phyloP scores from a whole-genome alignment of 1,140 invertebrate genomes.

The Matsumurasca onukii region DNA sequence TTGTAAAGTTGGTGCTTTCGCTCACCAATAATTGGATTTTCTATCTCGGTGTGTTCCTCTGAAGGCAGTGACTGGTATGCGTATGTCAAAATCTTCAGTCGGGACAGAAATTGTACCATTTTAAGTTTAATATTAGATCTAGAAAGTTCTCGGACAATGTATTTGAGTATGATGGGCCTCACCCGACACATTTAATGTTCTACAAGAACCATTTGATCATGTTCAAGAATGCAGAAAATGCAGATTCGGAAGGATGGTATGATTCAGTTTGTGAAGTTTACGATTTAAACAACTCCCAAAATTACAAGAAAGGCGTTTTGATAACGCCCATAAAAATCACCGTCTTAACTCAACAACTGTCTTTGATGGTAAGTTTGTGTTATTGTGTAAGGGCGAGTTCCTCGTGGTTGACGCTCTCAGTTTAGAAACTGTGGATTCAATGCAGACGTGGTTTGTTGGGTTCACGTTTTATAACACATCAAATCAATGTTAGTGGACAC shows the following conservation, averaged over 20 bases:
- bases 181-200: background rate
- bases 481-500: no score
- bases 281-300: background rate
- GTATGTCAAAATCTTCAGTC: background rate
- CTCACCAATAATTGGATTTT: background rate
- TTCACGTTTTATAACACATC: no score
- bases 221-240: background rate
- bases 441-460: no score
- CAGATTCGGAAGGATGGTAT: background rate
- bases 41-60: background rate
- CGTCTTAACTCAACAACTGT: background rate
- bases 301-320: background rate
- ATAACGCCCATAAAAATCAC: background rate
- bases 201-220: background rate
- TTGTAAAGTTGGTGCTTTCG: background rate
- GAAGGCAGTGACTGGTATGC: background rate
- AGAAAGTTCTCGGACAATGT: background rate
- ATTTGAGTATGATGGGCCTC: background rate
- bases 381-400: background rate
- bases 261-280: background rate
- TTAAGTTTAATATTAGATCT: background rate
- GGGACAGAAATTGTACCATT: background rate
- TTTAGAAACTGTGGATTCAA: background rate
- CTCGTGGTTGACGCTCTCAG: background rate
- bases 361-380: background rate